Percentiles rank a stretch among this genome's conserved stretches.
phyloP scores from a whole-genome alignment of 2,888 invertebrate genomes.

The Ophraella communa region DNA sequence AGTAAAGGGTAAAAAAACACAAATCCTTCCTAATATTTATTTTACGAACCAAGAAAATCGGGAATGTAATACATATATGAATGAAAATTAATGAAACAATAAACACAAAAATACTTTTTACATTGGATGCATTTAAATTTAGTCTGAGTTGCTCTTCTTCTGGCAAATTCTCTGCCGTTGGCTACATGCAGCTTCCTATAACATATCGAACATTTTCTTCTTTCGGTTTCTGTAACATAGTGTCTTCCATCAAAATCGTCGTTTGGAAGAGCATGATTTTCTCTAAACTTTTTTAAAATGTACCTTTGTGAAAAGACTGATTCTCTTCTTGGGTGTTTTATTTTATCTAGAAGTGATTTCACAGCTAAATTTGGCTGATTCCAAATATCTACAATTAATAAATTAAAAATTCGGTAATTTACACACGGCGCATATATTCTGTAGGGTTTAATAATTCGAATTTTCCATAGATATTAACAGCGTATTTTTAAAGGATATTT shows the following conservation, averaged over 20 bases:
- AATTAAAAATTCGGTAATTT: no score
- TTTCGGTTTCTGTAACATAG: background rate
- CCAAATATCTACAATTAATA: background rate
- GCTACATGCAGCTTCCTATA: background rate
- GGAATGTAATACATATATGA: background rate
- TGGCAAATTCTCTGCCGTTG: background rate
- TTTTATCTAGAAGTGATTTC: background rate
- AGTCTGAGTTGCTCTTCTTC: background rate
- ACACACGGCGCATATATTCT: no score
- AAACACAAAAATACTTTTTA: background rate
- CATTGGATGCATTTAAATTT: background rate
- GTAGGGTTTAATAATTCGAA: no score
- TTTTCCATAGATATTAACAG: no score
- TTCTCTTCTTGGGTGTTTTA: background rate
- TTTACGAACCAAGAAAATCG: background rate
- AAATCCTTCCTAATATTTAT: no score
- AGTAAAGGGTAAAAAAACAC: no score
- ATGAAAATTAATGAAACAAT: background rate
- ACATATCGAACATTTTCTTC: background rate
- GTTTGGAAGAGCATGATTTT: background rate
- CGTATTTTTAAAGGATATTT: no score
- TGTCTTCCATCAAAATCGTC: background rate
- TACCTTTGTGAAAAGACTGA: background rate
- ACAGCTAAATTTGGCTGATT: background rate
- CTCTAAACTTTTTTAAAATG: background rate